Base-by-base conservation (phyloP, 2,888 invertebrate species). In the Chymomyza procnemis region DNA sequence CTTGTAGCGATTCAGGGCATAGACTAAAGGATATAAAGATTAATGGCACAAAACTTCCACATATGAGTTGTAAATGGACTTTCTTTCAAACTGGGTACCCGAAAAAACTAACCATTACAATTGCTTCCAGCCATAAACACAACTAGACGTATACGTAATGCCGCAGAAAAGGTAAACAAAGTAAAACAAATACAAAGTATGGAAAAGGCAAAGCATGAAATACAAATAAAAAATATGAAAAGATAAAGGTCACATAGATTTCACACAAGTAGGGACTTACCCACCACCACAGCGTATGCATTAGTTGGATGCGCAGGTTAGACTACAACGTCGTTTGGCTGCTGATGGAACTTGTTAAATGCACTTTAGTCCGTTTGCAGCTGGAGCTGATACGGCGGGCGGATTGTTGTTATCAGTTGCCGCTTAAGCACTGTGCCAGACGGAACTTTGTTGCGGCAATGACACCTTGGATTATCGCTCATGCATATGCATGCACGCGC, bases 381-480 rank as follows among this genome's bases (percentile, higher is more conserved):
- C 54, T 1, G 21, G 14, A 54, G 54, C 12, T 19, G 54, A 12
- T 54, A 14, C 8, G 21, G 54, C 14, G 18, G 18, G 30, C 18
- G 18, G 34, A 62, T 14, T 34, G n/a, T 34, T 30, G 30, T 57
- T 56, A 6, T 21, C 22, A 14, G 55, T 21, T 21, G 66, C 46
- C 14, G 69, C 67, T 73, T 69, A 73, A 67, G 9, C 34, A 34
- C 34, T 9, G 5, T 34, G 9, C 64, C 65, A 64, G 66, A 63
- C 75, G 66, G 34, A 71, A 78, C 69, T 69, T 74, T 74, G 67
- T 76, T 74, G 70, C 64, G 72, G 66, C 80, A 73, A 71, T 71
- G 80, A 74, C 75, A 73, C 68, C 74, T 75, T 68, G 71, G 76
- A 76, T 78, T 82, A 76, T 80, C 78, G 74, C 70, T 69, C 74